Base-by-base conservation (phyloP, 2,888 invertebrate species). In the Aricia artaxerxes region DNA sequence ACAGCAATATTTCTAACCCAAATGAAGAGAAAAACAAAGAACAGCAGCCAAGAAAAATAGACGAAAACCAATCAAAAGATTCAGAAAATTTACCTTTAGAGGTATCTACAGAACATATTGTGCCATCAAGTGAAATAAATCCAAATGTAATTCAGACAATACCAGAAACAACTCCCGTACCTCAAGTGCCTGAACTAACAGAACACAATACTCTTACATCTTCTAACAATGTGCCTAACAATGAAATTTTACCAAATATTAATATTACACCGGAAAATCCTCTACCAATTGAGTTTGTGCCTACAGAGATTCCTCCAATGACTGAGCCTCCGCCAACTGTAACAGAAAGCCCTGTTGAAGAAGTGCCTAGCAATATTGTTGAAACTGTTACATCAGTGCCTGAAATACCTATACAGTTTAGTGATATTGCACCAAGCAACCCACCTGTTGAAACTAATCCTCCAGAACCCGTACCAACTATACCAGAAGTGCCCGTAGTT, bases 391-490 rank as follows among this genome's bases (percentile, higher is more conserved):
- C 76, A 76, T 7, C n/a, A 35, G 53, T 44, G 73, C 44, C 73
- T 73, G 73, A 76, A 76, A 69, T 69, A 69, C 69, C 69, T 35
- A 31, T 69, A 13, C 35, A 69, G 35, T 38, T 69, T 38, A 16
- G 31, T 35, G 13, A 38, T 38, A 69, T 35, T 69, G 35, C 35
- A 38, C 35, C 69, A 9, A 69, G 35, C 69, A 69, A 1, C 4
- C 13, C 11, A 13, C 69, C 69, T 1, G 1, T 16, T 9, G 69
- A 35, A 69, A 69, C 5, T 38, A 69, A 69, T 4, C 69, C 64
- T 64, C 64, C 69, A 69, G 69, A 69, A 69, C 35, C 69, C 1
- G 13, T 69, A 69, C 35, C 5, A 16, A 69, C 69, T 5, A 69
- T 69, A 69, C 69, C 69, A 69, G 69, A 76, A 76, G 76, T 57